Base-by-base conservation (phyloP, 2,888 invertebrate species). In the Siphonodentalium dalli region DNA sequence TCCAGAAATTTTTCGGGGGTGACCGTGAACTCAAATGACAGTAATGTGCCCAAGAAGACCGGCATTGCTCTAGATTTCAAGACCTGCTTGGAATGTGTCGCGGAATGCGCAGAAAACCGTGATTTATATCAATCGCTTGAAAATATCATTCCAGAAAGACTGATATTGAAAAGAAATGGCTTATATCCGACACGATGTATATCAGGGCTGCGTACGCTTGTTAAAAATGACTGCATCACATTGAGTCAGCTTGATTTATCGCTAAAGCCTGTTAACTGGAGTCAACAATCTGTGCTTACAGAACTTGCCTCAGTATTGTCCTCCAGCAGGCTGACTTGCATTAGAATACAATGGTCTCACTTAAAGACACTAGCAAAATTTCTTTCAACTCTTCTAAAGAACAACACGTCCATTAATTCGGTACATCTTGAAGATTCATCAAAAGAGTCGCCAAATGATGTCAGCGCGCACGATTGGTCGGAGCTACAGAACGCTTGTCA, bases 391-490 rank as follows among this genome's bases (percentile, higher is more conserved):
- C 62, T 69, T 21, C 65, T 72, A 54, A 41, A 48, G 24, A 49
- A 52, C 1, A 57, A 58, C 26, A 34, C 56, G 27, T 44, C 62
- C 1, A 49, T 76, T 9, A 52, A 61, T 9, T 63, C 46, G 6
- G 52, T 76, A 21, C 54, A 59, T 5, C 41, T 74, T 6, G 59
- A 65, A 18, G 63, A 65, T 24, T 54, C 44, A 18, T 50, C 59
- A 18, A 55, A 57, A 24, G 51, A 54, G 5, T 9, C 58, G 2
- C 39, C 45, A 0, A 65, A 66, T 21, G 50, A 57, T 1, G 52
- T 72, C 2, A 48, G 69, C n/a, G 73, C 75, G 6, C 63, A 62
- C n/a, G 69, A 73, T 9, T 75, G 74, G 72, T 67, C 69, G 1
- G 65, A 72, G 21, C 52, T 78, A 15, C 71, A 71, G 43, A 61